Conservation (phyloP, 2,113 vertebrate genomes). For the Bubo scandiacus region DNA sequence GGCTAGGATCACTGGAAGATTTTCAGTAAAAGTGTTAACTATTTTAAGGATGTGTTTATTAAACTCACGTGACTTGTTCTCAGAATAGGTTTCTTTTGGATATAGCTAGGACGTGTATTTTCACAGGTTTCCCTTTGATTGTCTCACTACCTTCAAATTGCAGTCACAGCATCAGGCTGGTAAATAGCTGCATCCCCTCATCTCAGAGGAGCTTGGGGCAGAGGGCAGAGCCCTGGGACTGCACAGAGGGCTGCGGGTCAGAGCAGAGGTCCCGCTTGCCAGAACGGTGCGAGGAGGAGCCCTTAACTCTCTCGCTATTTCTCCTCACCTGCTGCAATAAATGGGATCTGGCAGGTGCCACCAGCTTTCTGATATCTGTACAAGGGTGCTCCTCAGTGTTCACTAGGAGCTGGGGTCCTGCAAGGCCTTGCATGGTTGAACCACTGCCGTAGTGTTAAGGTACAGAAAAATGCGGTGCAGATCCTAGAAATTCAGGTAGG, state of each 20-base stretch:
- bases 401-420: neutral
- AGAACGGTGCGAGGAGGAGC: neutral
- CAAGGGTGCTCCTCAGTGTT: neutral
- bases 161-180: neutral
- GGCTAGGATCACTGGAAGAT: neutral
- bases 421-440: neutral
- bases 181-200: no score
- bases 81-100: neutral
- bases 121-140: neutral
- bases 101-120: neutral
- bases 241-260: neutral
- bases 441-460: no score
- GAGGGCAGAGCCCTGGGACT: neutral
- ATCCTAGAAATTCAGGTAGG: neutral
- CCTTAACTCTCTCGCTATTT: neutral
- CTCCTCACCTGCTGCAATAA: neutral
- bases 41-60: conserved; percentile 15
- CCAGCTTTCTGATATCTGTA: neutral
- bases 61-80: neutral
- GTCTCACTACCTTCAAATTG: fast-evolving
- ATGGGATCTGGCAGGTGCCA: fast-evolving
- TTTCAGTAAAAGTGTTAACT: neutral
- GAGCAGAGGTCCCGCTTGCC: neutral
- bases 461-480: neutral
- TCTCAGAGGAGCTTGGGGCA: neutral